Evolutionary conservation across 2,888 invertebrate species (phyloP), one percentile per base, ranked within the genome.

Genomic region (Pyrocoelia pectoralis): DNA sequence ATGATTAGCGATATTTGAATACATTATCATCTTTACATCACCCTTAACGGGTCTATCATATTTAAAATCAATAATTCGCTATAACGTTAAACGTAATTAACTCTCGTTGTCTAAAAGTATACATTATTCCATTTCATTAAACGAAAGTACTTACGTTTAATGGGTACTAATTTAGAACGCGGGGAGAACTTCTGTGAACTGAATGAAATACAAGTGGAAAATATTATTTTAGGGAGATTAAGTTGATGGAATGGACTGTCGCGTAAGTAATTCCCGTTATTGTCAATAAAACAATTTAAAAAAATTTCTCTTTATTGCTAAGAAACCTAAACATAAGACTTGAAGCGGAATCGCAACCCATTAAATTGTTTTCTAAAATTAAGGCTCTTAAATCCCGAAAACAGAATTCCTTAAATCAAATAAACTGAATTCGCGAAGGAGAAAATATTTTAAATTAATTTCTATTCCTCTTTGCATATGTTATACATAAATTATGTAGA

Each of bases 111-210:
- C 52, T 52, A 58, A 58, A 58, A 52, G 49, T 57, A 49, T 14
- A 57, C 49, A 49, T 50, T 49, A 51, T 51, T 50, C 56, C 57
- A 57, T 57, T 57, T 57, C 49, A 57, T 50, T 58, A 52, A 58
- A 52, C 57, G 57, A 51, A 51, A 24, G 58, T 52, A 46, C 52
- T 52, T 52, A 58, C 28, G 18, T 58, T 58, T 58, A 57, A 57
- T 41, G 57, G 38, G 57, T 57, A 40, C 49, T 57, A 57, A 57
- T 57, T 57, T 51, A 49, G 15, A 41, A 40, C 50, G 57, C 19
- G 40, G 48, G 38, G 50, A 41, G 57, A 57, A 50, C 50, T 50
- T 57, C 50, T 48, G 48, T 49, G 24, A 40, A 19, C 17, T 18
- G 41, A 57, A 57, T 51, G 49, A 57, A 57, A 51, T 57, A 50